Evolutionary conservation across 2,113 vertebrate genomes (phyloP), one percentile per base, ranked within the genome.

Genomic region (Myotis yumanensis): DNA sequence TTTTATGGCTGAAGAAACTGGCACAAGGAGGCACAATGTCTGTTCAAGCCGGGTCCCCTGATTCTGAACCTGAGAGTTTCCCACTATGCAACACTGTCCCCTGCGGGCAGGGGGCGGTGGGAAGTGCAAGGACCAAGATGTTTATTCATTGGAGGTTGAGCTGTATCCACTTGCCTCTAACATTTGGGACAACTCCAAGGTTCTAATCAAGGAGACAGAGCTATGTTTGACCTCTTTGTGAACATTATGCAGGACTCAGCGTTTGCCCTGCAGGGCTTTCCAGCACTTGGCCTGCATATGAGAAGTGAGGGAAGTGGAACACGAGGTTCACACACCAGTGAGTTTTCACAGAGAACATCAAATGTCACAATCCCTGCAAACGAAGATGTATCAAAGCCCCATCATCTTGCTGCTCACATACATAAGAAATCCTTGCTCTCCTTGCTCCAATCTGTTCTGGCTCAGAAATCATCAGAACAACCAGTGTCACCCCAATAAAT

Each of bases 291-390:
- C 75, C 68, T 82, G 64, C 43, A 25, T 30, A 86, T 25, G 94
- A 80, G 84, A 91, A 80, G 89, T 17, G 86, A 96, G 89, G 94
- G 86, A 94, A 91, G 59, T 20, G 7, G 94, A 95, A 91, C 89
- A 66, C 7, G 73, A 77, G 66, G 22, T 90, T 97, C 94, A 96
- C 92, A 96, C 48, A 22, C 69, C 88, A 93, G 40, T 90, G 94
- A 86, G 68, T 73, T 71, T 96, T 85, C 76, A 85, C 52, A 85
- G 85, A 68, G 75, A 37, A 81, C 73, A 88, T 95, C 85, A 94
- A 40, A 72, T 90, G 90, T 94, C 80, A 92, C n/a, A 83, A 40
- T 48, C 57, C 52, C 77, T 35, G 92, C 37, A 62, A 90, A 90
- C 72, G 52, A 64, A 40, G 64, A 96, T 6, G 59, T 68, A 51